phyloP scores from a whole-genome alignment of 2,797 vertebrate genomes.

The Amblyopsis hoosieri region DNA sequence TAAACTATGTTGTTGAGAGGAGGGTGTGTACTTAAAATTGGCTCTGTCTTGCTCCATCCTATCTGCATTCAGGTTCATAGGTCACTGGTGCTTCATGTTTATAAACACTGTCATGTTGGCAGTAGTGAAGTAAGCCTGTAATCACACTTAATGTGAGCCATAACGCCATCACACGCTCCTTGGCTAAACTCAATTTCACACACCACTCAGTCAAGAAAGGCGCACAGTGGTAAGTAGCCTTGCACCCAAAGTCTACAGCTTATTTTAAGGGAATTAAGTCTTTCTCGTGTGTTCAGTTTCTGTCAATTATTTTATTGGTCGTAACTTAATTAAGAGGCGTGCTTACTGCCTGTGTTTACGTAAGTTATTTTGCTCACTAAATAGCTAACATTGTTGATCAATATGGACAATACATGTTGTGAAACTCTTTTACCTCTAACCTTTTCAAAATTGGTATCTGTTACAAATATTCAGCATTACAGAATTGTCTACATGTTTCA shows the following conservation, averaged over 20 bases:
- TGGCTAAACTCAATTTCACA: slow-evolving; percentile 43
- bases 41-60: slow-evolving; percentile 50
- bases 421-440: not conserved
- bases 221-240: slow-evolving; percentile 62
- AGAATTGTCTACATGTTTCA: not conserved
- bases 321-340: too few relatives aligned
- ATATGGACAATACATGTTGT: slow-evolving; percentile 2
- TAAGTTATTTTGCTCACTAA: not conserved
- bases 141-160: slow-evolving; percentile 45
- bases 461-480: not conserved
- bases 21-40: slow-evolving; percentile 60
- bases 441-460: not conserved
- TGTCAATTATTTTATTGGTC: not conserved
- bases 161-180: slow-evolving; percentile 19
- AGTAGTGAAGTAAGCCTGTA: slow-evolving; percentile 51
- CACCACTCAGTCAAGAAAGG: slow-evolving; percentile 26
- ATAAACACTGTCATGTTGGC: slow-evolving; percentile 71
- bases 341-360: too few relatives aligned
- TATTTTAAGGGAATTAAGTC: not conserved
- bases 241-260: slow-evolving; percentile 5
- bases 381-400: not conserved
- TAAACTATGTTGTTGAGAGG: slow-evolving; percentile 43
- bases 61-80: slow-evolving; percentile 76
- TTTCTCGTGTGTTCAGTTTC: not conserved
- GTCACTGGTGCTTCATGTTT: slow-evolving; percentile 74